Percentiles rank a stretch among this genome's conserved stretches.
Conservation (phyloP, 23 tunicate species). For the Phallusia fumigata region DNA sequence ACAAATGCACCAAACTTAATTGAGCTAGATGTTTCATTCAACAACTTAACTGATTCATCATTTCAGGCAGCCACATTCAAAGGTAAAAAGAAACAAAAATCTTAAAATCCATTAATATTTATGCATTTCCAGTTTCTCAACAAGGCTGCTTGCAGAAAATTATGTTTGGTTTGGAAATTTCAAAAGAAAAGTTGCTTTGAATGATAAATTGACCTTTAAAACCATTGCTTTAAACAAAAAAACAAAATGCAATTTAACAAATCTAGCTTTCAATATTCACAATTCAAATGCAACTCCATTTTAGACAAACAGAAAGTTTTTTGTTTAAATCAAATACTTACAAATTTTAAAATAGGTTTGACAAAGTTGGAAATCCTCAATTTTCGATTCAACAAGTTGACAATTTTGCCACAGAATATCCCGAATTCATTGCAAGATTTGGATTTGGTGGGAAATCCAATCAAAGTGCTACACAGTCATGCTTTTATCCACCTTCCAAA, state of each 20-base stretch:
- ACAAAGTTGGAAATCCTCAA: neutral
- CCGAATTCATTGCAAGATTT: conserved; percentile 16
- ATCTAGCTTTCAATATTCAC: too few species aligned
- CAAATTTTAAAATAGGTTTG: neutral
- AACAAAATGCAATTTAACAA: too few species aligned
- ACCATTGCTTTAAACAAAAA: too few species aligned
- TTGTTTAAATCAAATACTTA: neutral
- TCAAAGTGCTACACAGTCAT: conserved; percentile 1
- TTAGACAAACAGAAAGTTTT: neutral
- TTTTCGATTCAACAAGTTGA: conserved; percentile 34
- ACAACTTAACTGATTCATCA: neutral
- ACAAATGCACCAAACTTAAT: conserved; percentile 1
- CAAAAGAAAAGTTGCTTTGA: too few species aligned
- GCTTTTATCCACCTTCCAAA: neutral
- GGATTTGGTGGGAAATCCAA: conserved; percentile 37
- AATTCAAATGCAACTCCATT: neutral
- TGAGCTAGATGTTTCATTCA: conserved; percentile 31
- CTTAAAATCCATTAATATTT: neutral
- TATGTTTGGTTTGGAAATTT: too few species aligned
- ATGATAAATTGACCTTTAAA: too few species aligned
- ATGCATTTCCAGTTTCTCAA: too few species aligned
- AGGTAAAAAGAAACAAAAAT: neutral
- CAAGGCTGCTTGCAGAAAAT: too few species aligned
- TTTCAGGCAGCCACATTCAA: neutral
- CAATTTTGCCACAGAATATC: neutral